Base-by-base conservation (phyloP, 2,797 vertebrate genomes). In the Gambusia yucatana region DNA sequence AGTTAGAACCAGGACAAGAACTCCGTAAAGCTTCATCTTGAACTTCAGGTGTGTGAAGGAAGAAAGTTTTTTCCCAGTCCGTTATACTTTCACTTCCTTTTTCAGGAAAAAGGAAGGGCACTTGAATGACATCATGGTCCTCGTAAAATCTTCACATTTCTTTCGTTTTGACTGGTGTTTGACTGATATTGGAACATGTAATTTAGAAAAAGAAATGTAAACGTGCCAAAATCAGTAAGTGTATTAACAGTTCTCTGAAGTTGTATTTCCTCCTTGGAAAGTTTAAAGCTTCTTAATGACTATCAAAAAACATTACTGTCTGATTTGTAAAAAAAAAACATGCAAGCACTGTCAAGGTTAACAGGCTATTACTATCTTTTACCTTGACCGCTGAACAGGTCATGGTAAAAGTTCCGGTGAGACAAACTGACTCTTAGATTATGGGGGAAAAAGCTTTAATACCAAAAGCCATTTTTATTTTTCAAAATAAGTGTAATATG, bases 1-100 rank as follows among this genome's bases (percentile, higher is more conserved):
- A 52, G 82, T 84, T 43, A 75, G 0, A 10, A 91, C 65, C 78
- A 94, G 57, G 25, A 89, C 44, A 55, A 91, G 52, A 69, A 72
- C 80, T 79, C 80, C 77, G 8, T 13, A 75, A 63, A 89, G 71
- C 65, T 87, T 33, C 89, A 93, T 94, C 7, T 0, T 89, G 82
- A 65, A 44, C 39, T 16, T 16, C n/a, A 47, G 70, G 0, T 36
- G 0, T 46, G 6, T 4, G 28, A 16, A 25, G 28, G 25, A 36
- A 28, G 43, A 6, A 0, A 5, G 28, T 16, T 61, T 14, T 61
- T 13, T 61, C 14, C 33, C 55, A 59, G 8, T 5, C 4, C 28
- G 30, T 59, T 30, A 0, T 30, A 1, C 28, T 59, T 61, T 61
- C 57, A 30, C 11, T 61, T 61, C 4, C 28, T 61, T 30, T 14